Conservation (phyloP, 2,797 vertebrate genomes). For the Crax fasciolata region DNA sequence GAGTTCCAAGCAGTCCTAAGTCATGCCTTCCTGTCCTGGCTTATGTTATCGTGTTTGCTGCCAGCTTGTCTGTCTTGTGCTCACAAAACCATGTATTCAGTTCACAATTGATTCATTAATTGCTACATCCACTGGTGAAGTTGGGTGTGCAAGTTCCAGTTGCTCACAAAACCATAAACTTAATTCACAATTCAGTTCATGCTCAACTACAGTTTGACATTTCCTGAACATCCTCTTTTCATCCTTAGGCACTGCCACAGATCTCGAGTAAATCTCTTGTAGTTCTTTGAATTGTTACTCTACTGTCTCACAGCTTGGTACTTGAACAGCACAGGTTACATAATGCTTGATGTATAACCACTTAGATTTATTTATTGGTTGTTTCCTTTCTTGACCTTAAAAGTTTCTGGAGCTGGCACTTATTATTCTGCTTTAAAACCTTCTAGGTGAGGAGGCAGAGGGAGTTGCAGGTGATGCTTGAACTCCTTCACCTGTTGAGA, state of each 20-base stretch:
- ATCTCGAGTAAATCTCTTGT: neutral
- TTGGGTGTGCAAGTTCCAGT: neutral
- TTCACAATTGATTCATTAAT: neutral
- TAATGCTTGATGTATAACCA: neutral
- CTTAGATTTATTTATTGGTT: neutral
- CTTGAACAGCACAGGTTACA: neutral
- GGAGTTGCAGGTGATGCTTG: neutral
- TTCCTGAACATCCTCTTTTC: constrained; percentile 4
- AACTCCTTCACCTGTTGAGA: neutral
- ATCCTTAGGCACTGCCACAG: neutral
- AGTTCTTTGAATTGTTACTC: neutral
- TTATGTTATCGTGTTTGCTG: neutral
- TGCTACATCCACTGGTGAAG: neutral
- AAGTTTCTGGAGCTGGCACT: neutral
- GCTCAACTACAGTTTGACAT: neutral
- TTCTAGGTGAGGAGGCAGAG: neutral
- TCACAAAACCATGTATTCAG: neutral
- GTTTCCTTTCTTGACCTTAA: neutral
- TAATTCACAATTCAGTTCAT: neutral
- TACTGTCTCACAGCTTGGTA: neutral
- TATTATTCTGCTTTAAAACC: neutral
- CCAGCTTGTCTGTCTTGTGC: neutral
- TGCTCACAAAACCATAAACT: neutral
- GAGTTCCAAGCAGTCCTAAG: neutral
- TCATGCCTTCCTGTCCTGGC: neutral